Base-by-base conservation (phyloP, 2,888 invertebrate genomes). In the Trachelus tabidus region DNA sequence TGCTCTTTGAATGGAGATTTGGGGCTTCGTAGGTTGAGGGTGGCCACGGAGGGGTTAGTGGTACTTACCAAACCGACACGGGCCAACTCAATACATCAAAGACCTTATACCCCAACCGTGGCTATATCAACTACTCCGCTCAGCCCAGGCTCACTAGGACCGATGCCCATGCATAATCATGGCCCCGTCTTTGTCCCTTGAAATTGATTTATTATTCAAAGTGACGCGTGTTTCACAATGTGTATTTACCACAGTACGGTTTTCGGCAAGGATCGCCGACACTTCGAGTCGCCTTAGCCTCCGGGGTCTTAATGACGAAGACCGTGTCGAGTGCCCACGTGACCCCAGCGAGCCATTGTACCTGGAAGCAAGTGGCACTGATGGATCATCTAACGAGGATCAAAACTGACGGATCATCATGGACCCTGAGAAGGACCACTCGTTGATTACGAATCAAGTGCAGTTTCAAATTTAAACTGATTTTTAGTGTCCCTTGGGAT, bases 141-240 rank as follows among this genome's bases (percentile, higher is more conserved):
- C 79, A 78, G 80, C 84, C 81, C 82, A 77, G 80, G 80, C 80
- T 83, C 81, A 81, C 86, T 83, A 87, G 85, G 85, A 81, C 88
- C 88, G 86, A 88, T 89, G 88, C 87, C 90, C 89, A 91, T 91
- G 88, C 91, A 91, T 91, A 91, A 91, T 91, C 90, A 90, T 90
- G 88, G 87, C 86, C 40, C 87, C 88, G 90, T 90, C 91, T 91
- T 90, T 91, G 91, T 90, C 89, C 89, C 89, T 87, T 89, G 90
- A 91, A 91, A 91, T 91, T 91, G 91, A 91, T 91, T 91, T 91
- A 91, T 91, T 91, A 91, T 91, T 91, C 91, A 91, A 91, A 91
- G 90, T 88, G 89, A 90, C 89, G 90, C 90, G 89, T 91, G 91
- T 91, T 90, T 90, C 89, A 90, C 91, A 91, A 90, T 91, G 90